These are phyloP conservation scores for Megalurothrips usitatus DNA, from an alignment of 2,888 invertebrate species.

Conservation along the genomic window DNA sequence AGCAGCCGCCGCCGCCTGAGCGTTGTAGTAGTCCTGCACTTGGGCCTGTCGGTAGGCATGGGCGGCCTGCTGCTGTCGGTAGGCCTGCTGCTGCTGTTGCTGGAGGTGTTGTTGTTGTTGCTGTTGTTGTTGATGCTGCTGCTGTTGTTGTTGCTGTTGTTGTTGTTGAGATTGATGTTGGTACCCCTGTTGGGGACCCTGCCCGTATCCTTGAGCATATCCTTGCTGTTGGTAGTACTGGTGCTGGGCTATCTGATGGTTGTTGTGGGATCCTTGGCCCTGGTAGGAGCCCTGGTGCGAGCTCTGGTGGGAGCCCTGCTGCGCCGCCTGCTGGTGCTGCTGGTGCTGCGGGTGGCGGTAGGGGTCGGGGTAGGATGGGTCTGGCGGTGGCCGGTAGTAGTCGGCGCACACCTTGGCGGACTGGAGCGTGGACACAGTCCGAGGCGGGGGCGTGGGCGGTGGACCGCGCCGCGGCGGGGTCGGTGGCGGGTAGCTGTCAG, in stretches of 20 bases:
- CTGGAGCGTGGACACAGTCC: not conserved
- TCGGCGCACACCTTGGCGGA: slow-evolving; percentile 22
- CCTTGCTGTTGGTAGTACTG: not conserved
- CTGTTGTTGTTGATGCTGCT: not conserved
- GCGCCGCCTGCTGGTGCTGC: not conserved
- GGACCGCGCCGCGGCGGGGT: not conserved
- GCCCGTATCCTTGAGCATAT: not conserved
- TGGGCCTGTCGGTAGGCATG: slow-evolving; percentile 2
- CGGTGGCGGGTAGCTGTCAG: not conserved
- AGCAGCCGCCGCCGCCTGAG: slow-evolving; percentile 20
- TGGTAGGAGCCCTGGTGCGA: not conserved
- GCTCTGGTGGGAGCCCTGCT: not conserved
- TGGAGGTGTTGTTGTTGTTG: not conserved
- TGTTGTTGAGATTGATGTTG: not conserved
- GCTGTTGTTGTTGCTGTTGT: not conserved
- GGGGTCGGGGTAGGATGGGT: slow-evolving; percentile 7
- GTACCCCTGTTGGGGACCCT: not conserved
- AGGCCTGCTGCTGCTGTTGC: not conserved
- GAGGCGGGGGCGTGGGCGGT: not conserved
- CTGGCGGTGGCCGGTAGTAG: slow-evolving; percentile 11
- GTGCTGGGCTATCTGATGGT: not conserved
- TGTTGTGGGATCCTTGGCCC: not conserved
- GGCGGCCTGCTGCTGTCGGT: not conserved
- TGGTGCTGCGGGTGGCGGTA: not conserved
- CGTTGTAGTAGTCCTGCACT: slow-evolving; percentile 24